phyloP scores from a whole-genome alignment of 2,797 vertebrate species.

The Phataginus tricuspis region DNA sequence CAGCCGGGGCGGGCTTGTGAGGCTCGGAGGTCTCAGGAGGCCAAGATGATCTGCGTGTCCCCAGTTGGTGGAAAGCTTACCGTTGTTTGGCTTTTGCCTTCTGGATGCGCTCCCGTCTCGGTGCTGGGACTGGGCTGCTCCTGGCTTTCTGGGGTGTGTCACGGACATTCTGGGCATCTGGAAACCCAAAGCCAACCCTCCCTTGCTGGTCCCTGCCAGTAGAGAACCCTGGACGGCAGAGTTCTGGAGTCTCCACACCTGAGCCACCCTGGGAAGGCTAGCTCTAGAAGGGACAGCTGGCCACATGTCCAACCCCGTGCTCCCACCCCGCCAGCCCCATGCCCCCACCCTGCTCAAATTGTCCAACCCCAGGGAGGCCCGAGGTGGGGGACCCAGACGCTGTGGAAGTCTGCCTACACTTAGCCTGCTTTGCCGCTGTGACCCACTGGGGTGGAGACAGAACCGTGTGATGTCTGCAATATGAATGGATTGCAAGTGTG shows the following conservation, averaged over 20 bases:
- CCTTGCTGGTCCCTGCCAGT: background rate
- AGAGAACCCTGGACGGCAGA: constrained; percentile 42
- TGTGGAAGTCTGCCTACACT: constrained; percentile 92
- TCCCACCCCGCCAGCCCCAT: constrained; percentile 34
- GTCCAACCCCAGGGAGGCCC: constrained; percentile 77
- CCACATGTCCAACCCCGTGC: background rate
- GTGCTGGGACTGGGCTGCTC: background rate
- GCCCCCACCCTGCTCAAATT: constrained; percentile 70
- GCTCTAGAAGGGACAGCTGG: constrained; percentile 62
- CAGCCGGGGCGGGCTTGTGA: background rate
- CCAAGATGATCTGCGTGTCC: background rate
- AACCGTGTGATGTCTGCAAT: constrained; percentile 84
- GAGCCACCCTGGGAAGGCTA: constrained; percentile 35
- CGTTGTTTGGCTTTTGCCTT: background rate
- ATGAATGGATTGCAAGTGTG: constrained; percentile 86
- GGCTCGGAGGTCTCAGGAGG: background rate
- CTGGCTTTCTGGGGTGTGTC: background rate
- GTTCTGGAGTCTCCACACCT: constrained; percentile 70
- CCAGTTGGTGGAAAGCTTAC: background rate
- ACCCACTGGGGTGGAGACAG: constrained; percentile 87
- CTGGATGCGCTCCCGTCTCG: background rate
- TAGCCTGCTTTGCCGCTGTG: constrained; percentile 91
- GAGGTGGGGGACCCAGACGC: constrained; percentile 86
- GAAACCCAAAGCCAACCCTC: background rate
- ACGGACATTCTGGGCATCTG: background rate